Base-by-base conservation (phyloP, 2,888 invertebrate species). In the Latrodectus elegans region DNA sequence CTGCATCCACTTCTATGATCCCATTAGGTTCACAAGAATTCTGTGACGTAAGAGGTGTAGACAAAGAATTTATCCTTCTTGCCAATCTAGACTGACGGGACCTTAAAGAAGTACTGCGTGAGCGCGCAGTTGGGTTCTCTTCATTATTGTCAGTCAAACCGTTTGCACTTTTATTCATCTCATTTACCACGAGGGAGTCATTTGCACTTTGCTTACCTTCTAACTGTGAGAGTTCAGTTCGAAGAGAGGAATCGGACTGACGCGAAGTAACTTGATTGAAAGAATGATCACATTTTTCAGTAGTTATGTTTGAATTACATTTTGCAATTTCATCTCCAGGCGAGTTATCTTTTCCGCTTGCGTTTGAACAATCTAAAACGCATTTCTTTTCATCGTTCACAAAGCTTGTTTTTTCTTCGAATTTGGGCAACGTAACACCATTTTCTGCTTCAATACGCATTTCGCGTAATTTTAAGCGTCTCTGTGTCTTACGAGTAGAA, bases 361-460 rank as follows among this genome's bases (percentile, higher is more conserved):
- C 0, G 10, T 60, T 10, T 15, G n/a, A 12, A 8, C 60, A 60
- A 12, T 60, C 6, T 60, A 6, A 12, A 10, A 60, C 12, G 12
- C n/a, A 15, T 60, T 60, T 60, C 10, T 60, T 12, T 15, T 11
- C 12, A 15, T 53, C 74, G 65, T 15, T n/a, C 15, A 38, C 65
- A 8, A 8, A 14, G 15, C 4, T 53, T 12, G 60, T 38, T 49
- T 55, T 75, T 38, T 74, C 67, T 15, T 82, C 82, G 38, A 22
- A 38, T 51, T 64, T 83, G 10, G 55, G 11, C 6, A 49, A n/a
- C 53, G 80, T 86, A 14, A 68, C 77, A 9, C 10, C 84, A 64
- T 76, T 88, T 70, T 88, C 88, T 14, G 88, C 88, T 80, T 88
- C 84, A 22, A 83, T 67, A 15, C 88, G 70, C 88, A 88, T 88